A percentile compares a stretch with the other conserved stretches of the same genome.
phyloP scores from a whole-genome alignment of 2,888 invertebrate genomes.

The Caenorhabditis imperialis region DNA sequence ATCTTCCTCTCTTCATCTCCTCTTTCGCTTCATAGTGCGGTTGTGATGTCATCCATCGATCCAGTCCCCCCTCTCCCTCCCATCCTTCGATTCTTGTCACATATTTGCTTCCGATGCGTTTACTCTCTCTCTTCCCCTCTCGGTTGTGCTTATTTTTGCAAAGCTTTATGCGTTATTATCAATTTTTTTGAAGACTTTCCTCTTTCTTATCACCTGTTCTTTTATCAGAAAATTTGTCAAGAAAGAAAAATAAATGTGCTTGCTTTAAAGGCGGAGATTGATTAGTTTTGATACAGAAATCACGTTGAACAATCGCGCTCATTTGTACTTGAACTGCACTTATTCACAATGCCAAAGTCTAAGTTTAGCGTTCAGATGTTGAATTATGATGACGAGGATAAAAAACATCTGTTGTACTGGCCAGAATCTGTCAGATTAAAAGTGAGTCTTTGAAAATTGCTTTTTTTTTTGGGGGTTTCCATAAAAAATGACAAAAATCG shows the following conservation, averaged over 20 bases:
- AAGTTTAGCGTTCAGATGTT: constrained; percentile 36
- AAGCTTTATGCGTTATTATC: constrained; percentile 26
- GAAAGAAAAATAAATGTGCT: constrained; percentile 42
- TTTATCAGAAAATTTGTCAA: constrained; percentile 8
- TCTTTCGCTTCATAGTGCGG: constrained; percentile 33
- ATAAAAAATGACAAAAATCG: no score
- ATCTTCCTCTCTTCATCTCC: constrained; percentile 1
- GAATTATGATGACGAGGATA: constrained; percentile 45
- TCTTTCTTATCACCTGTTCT: constrained; percentile 33
- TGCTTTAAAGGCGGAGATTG: constrained; percentile 18
- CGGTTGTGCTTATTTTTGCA: constrained; percentile 40
- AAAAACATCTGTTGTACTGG: constrained; percentile 56
- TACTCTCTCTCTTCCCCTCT: constrained; percentile 1
- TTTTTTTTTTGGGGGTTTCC: neutral
- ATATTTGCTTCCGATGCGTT: constrained; percentile 40
- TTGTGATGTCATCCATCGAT: constrained; percentile 41
- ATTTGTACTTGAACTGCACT: constrained; percentile 25
- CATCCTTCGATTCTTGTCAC: constrained; percentile 30
- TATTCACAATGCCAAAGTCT: constrained; percentile 6
- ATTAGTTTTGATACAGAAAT: constrained; percentile 17
- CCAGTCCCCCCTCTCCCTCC: constrained; percentile 13
- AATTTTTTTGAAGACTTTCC: neutral
- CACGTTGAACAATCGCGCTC: constrained; percentile 27
- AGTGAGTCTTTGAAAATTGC: constrained; percentile 19
- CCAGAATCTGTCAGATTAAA: constrained; percentile 66